Conservation (phyloP, 2,113 vertebrate genomes). For the Salvator merianae region DNA sequence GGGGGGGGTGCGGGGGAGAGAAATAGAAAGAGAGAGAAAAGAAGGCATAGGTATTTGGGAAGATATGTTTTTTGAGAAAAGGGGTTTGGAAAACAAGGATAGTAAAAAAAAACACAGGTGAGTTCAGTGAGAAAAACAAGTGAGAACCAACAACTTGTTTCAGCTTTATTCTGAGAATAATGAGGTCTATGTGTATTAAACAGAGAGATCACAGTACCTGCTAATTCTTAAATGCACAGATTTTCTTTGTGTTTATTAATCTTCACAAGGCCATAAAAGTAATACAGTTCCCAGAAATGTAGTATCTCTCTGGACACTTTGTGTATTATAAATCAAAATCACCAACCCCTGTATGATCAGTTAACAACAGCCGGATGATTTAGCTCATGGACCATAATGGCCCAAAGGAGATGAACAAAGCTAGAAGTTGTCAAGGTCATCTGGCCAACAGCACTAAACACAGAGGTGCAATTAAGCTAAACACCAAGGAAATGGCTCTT, state of each 20-base stretch:
- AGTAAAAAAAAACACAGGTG: too few relatives aligned
- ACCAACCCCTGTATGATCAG: background rate
- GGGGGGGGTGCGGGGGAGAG: too few relatives aligned
- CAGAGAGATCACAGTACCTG: background rate
- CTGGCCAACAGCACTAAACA: background rate
- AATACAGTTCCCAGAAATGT: background rate
- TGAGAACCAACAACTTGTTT: background rate
- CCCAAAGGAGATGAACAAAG: conserved; percentile 27
- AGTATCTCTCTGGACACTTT: conserved; percentile 23
- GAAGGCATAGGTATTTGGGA: background rate
- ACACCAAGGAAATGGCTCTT: conserved; percentile 7
- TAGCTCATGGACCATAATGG: conserved; percentile 8
- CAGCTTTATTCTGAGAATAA: background rate
- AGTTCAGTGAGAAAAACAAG: background rate
- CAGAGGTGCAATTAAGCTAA: conserved; percentile 1
- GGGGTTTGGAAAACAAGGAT: too few relatives aligned
- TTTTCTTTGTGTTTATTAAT: conserved; percentile 17
- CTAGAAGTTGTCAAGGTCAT: conserved; percentile 39
- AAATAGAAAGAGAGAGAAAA: too few relatives aligned
- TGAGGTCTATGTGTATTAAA: background rate
- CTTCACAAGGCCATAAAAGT: background rate
- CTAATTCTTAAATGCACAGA: background rate
- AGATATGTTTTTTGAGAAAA: background rate
- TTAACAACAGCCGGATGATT: background rate
- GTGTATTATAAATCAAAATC: conserved; percentile 12